Base-by-base conservation (phyloP, 2,797 vertebrate species). In the Perodicticus potto region DNA sequence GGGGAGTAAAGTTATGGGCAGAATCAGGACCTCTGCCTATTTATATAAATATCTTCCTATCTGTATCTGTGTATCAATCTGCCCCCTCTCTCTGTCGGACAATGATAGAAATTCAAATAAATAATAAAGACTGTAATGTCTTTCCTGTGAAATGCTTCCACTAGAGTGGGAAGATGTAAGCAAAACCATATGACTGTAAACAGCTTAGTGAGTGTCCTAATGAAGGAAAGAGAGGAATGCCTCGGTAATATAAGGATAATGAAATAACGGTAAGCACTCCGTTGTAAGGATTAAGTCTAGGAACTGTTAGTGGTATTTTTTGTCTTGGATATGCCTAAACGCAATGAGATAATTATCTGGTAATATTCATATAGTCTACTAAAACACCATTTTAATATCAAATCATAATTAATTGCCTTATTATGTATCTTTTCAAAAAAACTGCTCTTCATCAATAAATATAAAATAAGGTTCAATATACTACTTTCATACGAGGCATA, bases 221-320 rank as follows among this genome's bases (percentile, higher is more conserved):
- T 83, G 59, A 90, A 4, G 17, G 77, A 91, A 59, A 81, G 19
- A 67, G 22, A 91, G 34, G n/a, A 53, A 22, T 69, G 5, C 8
- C 80, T 86, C 77, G 3, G 29, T 61, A 76, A 93, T 80, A 45
- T 6, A 11, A 55, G 59, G 4, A 55, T 11, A 92, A 89, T 70
- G 89, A 96, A 96, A 85, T 84, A 85, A 73, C 29, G 53, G 67
- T 4, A 81, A 80, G 12, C 49, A 25, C 53, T 97, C 77, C n/a
- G 69, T 86, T 80, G 86, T 61, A 61, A 76, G 83, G 7, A 78
- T 82, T 82, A 88, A 73, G 22, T 78, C 45, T 88, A 76, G 45
- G 92, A 86, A 91, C 32, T 70, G 53, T 84, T 82, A 29, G 40
- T 77, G 59, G 57, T 43, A 10, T 53, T 89, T 87, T 85, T 83